phyloP scores from a whole-genome alignment of 1,140 invertebrate species.

The Saxidomus purpurata region DNA sequence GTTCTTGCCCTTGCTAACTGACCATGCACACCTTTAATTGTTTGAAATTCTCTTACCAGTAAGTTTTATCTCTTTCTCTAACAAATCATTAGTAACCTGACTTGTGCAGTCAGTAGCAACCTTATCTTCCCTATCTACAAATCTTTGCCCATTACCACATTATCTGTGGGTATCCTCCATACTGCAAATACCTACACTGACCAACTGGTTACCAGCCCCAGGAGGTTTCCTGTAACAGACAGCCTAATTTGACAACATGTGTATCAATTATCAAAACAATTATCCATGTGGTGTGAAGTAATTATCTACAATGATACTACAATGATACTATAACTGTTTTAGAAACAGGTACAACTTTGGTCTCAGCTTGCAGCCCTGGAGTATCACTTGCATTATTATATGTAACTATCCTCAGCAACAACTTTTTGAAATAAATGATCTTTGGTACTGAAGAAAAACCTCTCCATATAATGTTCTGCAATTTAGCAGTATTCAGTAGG shows the following conservation, averaged over 20 bases:
- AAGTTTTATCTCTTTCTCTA: too few species aligned
- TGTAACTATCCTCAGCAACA: too few species aligned
- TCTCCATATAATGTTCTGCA: too few species aligned
- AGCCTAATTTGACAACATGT: conserved; percentile 17
- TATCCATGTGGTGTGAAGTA: neutral
- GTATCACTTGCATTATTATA: too few species aligned
- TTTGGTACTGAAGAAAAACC: too few species aligned
- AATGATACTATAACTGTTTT: neutral
- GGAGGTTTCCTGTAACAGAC: neutral
- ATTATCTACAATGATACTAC: neutral
- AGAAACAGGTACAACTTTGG: neutral
- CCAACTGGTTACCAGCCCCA: neutral
- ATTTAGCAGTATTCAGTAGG: too few species aligned
- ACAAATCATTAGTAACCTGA: neutral
- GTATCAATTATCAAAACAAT: conserved; percentile 39
- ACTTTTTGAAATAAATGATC: too few species aligned
- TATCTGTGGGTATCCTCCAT: neutral
- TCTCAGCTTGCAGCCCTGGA: too few species aligned
- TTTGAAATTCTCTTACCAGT: too few species aligned
- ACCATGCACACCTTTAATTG: too few species aligned
- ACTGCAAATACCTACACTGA: neutral
- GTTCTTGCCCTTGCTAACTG: too few species aligned
- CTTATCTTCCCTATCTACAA: neutral
- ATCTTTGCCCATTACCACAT: conserved; percentile 6
- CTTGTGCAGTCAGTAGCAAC: too few species aligned